Evolutionary conservation across 2,888 invertebrate genomes (phyloP), one percentile per base, ranked within the genome.

Genomic region (Ichneumon xanthorius): DNA sequence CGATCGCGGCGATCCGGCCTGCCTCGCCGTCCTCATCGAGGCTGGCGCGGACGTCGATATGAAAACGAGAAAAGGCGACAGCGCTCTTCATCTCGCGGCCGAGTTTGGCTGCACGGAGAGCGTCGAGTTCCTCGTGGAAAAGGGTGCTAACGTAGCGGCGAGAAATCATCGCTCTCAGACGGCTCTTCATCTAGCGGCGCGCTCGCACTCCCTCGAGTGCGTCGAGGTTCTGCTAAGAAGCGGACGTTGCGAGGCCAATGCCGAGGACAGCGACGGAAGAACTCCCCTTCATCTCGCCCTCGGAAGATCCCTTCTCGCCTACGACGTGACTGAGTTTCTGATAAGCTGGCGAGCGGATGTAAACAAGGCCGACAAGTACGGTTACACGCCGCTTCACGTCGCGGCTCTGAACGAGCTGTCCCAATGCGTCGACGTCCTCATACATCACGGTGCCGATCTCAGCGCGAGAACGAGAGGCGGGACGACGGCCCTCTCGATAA

Each of bases 381-480:
- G 98, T 0, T 97, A 97, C 92, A 97, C 97, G 0, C 97, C 98
- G 0, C 95, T 98, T 58, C 98, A 98, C 92, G 95, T 98, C 86
- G 98, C 98, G 5, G 98, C 98, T 4, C 94, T 98, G 11, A 98
- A 98, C 92, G 98, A 98, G 53, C 95, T 98, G 55, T 97, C 97
- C 0, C 96, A 97, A 89, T 98, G 98, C 93, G 98, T 98, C 0
- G 97, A 98, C 92, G 96, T 97, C 88, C 94, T 98, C 86, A 96
- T 98, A 85, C 97, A 96, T 91, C 96, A 97, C 92, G 98, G 98
- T 4, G 98, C 98, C 71, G 98, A 98, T 94, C 97, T 98, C n/a
- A 98, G 97, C 16, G 97, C 97, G 2, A 96, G 97, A 90, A 98
- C 98, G 73, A 97, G 97, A 93, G 98, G 97, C 90, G 98, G 98